phyloP scores from a whole-genome alignment of 2,888 invertebrate species.

The Dromius quadrimaculatus region DNA sequence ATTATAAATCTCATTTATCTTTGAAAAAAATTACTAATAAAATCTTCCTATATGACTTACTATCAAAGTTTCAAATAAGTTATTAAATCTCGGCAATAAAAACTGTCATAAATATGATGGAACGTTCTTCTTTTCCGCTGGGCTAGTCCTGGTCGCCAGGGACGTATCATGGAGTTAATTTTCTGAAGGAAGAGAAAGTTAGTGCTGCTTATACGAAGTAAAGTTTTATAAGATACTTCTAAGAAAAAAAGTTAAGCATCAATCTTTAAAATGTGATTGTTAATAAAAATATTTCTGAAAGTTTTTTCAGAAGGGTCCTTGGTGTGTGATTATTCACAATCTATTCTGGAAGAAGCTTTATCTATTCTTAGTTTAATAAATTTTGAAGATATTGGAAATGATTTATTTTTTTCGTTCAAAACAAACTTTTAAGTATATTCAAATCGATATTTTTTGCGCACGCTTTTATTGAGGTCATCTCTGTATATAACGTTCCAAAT shows the following conservation, averaged over 20 bases:
- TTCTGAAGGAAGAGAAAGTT: slow-evolving; percentile 17
- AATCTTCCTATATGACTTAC: neutral
- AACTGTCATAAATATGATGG: slow-evolving; percentile 22
- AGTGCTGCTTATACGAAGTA: slow-evolving; percentile 1
- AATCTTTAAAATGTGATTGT: slow-evolving; percentile 36
- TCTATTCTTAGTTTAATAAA: neutral
- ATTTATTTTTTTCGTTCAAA: neutral
- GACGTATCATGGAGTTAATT: slow-evolving; percentile 33
- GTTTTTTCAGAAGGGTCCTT: slow-evolving; percentile 4
- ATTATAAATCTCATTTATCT: too few species aligned
- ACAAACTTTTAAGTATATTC: neutral
- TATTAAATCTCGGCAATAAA: slow-evolving; percentile 22
- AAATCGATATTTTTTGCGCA: neutral
- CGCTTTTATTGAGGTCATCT: neutral
- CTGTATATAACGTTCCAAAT: too few species aligned
- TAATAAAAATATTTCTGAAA: slow-evolving; percentile 6
- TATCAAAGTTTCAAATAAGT: slow-evolving; percentile 28
- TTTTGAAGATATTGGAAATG: neutral
- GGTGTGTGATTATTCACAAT: neutral
- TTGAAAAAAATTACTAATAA: neutral
- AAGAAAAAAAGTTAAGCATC: neutral
- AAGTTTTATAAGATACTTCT: slow-evolving; percentile 13
- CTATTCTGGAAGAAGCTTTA: neutral
- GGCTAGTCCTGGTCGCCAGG: slow-evolving; percentile 22
- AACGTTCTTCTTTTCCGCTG: neutral